phyloP scores from a whole-genome alignment of 2,888 invertebrate species.

The Adelognathus sp. region DNA sequence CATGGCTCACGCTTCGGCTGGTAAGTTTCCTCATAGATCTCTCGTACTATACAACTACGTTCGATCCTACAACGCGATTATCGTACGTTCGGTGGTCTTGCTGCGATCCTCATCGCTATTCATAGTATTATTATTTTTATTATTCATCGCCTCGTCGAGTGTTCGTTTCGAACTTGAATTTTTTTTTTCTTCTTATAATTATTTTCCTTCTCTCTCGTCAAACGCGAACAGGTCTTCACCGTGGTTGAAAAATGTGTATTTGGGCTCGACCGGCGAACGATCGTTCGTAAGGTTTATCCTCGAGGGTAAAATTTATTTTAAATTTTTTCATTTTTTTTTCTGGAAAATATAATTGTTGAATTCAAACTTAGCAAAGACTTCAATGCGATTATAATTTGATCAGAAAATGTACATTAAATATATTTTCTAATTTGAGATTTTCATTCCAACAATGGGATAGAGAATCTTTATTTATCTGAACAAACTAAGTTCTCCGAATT shows the following conservation, averaged over 20 bases:
- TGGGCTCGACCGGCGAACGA: background rate
- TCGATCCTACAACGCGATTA: slow-evolving; percentile 11
- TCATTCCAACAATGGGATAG: too few relatives aligned
- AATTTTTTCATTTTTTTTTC: background rate
- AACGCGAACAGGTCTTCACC: slow-evolving; percentile 4
- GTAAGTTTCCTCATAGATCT: slow-evolving; percentile 42
- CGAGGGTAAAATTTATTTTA: background rate
- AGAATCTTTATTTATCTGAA: too few relatives aligned
- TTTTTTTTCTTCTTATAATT: background rate
- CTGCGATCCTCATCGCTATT: background rate
- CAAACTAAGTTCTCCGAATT: too few relatives aligned
- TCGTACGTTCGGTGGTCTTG: slow-evolving; percentile 3
- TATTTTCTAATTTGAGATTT: too few relatives aligned
- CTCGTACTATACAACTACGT: background rate
- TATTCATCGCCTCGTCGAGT: background rate
- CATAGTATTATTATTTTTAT: background rate
- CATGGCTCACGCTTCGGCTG: slow-evolving; percentile 39
- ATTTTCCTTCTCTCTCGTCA: background rate
- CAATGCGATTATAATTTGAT: too few relatives aligned
- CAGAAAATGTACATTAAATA: too few relatives aligned
- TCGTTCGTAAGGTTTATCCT: background rate
- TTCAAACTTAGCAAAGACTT: background rate
- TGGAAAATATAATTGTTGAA: too few relatives aligned
- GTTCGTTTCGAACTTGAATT: background rate
- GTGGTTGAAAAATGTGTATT: background rate